Evolutionary conservation across 2,113 vertebrate species (phyloP).

Genomic region (Lasiurus cinereus): DNA sequence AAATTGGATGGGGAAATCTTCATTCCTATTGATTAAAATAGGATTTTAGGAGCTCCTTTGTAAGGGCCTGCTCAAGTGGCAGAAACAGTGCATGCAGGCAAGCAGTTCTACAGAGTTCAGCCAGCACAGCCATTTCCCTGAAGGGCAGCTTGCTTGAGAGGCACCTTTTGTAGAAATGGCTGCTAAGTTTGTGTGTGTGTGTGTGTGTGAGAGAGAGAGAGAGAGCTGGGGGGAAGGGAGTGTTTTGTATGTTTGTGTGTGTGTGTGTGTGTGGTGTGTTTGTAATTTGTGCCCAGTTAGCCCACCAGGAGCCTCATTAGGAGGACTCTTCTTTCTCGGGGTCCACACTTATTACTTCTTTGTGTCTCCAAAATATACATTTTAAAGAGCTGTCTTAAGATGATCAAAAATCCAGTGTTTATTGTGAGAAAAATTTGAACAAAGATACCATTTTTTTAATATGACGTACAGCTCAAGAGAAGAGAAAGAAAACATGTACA

Average conservation of each 20-base stretch:
- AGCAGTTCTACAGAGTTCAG: background rate
- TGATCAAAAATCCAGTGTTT: slow-evolving; percentile 61
- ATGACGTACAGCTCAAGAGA: background rate
- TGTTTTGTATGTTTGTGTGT: no score
- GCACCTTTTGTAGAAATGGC: background rate
- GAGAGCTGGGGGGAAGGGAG: no score
- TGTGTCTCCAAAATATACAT: slow-evolving; percentile 61
- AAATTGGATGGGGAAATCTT: background rate
- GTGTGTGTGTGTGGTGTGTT: background rate
- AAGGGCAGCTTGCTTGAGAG: background rate
- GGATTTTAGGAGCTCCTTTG: background rate
- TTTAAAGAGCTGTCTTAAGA: slow-evolving; percentile 65
- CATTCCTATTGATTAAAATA: background rate
- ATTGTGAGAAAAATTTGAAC: slow-evolving; percentile 51
- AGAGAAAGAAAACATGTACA: background rate
- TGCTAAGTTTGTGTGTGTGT: background rate
- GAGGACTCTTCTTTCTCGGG: background rate
- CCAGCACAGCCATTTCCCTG: background rate
- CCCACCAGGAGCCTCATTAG: background rate
- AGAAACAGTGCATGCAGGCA: background rate
- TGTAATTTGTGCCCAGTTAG: background rate
- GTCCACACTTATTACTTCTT: slow-evolving; percentile 29
- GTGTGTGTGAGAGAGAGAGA: no score
- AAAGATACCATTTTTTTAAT: slow-evolving; percentile 40
- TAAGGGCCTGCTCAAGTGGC: background rate